Conservation (phyloP, 2,888 invertebrate species). For the Heliconius hortense region DNA sequence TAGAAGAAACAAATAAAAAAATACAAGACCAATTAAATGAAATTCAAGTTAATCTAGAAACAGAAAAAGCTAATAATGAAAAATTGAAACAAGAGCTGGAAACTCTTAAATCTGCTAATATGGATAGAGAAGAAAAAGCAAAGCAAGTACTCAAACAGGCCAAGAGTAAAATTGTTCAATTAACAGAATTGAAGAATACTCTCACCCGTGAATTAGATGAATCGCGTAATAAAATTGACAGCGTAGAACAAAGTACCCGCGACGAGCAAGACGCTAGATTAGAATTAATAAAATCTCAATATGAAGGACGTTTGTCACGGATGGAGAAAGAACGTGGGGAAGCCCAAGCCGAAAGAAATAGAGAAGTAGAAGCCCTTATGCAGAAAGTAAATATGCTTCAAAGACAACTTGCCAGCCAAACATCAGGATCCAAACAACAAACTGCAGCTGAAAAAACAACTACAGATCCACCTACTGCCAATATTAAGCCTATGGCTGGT, state of each 20-base stretch:
- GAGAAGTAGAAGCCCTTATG: slow-evolving; percentile 86
- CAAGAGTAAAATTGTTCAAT: slow-evolving; percentile 86
- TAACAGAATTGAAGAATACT: slow-evolving; percentile 86
- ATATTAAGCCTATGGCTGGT: slow-evolving; percentile 97
- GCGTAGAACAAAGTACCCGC: slow-evolving; percentile 77
- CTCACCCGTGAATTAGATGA: slow-evolving; percentile 82
- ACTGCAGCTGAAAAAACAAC: slow-evolving; percentile 79
- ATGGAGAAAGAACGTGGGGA: slow-evolving; percentile 88
- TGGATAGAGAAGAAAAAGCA: slow-evolving; percentile 85
- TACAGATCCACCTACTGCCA: slow-evolving; percentile 88
- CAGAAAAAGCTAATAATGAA: slow-evolving; percentile 83
- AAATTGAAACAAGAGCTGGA: slow-evolving; percentile 85
- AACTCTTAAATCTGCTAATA: slow-evolving; percentile 76
- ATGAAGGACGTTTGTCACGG: slow-evolving; percentile 85
- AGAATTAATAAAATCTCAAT: slow-evolving; percentile 85
- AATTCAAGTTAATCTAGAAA: slow-evolving; percentile 67
- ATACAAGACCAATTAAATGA: slow-evolving; percentile 76
- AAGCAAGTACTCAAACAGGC: slow-evolving; percentile 87
- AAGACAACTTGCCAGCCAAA: slow-evolving; percentile 86
- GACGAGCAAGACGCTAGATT: slow-evolving; percentile 82
- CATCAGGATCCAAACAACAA: slow-evolving; percentile 85
- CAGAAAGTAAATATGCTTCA: slow-evolving; percentile 87
- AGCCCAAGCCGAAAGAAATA: slow-evolving; percentile 81
- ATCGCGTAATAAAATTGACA: slow-evolving; percentile 74
- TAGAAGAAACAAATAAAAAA: slow-evolving; percentile 76